phyloP scores from a whole-genome alignment of 2,113 vertebrate genomes.

The Chionomys nivalis region DNA sequence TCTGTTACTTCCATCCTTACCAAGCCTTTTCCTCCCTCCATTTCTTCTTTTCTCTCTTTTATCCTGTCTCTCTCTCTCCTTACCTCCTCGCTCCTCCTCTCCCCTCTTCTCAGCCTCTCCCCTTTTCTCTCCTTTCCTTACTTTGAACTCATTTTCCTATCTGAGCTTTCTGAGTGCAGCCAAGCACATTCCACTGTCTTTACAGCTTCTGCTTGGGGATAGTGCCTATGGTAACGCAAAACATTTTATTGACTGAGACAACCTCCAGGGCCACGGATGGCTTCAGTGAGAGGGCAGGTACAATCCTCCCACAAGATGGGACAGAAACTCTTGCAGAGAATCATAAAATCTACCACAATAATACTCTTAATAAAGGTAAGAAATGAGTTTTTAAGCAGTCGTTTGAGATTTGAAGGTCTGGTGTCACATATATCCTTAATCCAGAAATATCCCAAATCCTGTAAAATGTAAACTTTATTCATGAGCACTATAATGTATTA shows the following conservation, averaged over 20 bases:
- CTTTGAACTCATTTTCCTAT: neutral
- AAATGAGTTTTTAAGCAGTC: neutral
- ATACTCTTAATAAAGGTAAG: neutral
- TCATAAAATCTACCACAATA: neutral
- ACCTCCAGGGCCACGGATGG: neutral
- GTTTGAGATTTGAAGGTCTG: neutral
- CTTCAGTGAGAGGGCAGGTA: neutral
- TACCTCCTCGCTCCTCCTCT: neutral
- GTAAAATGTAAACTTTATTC: neutral
- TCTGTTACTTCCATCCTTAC: neutral
- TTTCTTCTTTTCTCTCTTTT: too few species aligned
- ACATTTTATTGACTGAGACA: neutral
- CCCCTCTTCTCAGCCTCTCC: neutral
- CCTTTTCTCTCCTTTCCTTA: neutral
- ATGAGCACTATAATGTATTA: neutral
- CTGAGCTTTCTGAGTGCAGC: neutral
- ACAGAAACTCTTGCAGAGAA: neutral
- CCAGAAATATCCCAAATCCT: neutral
- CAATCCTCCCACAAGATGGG: neutral
- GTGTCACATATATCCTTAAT: neutral
- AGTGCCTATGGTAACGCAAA: neutral
- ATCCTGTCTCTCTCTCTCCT: too few species aligned
- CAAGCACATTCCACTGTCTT: neutral
- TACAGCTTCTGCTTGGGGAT: neutral
- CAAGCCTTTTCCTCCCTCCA: too few species aligned